Evolutionary conservation across 2,888 invertebrate species (phyloP).

Genomic region (Alentia gelatinosa): DNA sequence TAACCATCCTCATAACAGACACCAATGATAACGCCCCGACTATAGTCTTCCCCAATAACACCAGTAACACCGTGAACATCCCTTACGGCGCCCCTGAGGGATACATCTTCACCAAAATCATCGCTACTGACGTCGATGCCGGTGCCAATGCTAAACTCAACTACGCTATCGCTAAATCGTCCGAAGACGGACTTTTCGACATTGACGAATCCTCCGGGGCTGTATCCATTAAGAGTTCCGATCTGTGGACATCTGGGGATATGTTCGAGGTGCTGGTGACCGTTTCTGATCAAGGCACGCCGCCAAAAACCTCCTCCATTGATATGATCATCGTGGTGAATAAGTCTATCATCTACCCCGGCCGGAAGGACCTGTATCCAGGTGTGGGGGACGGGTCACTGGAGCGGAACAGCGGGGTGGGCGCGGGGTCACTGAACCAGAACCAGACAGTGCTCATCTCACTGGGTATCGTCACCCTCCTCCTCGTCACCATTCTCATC

Average conservation of each 20-base stretch:
- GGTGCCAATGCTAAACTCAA: conserved; percentile 69
- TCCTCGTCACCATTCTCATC: conserved; percentile 62
- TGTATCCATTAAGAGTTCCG: conserved; percentile 70
- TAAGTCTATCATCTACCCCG: conserved; percentile 52
- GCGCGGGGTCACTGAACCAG: not conserved
- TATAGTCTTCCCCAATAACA: conserved; percentile 71
- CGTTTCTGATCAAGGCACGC: conserved; percentile 57
- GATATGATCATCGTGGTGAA: conserved; percentile 57
- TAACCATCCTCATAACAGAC: conserved; percentile 70
- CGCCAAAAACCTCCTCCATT: conserved; percentile 56
- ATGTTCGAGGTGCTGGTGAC: conserved; percentile 52
- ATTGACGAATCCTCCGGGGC: conserved; percentile 80
- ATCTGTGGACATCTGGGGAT: conserved; percentile 6
- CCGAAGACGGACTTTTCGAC: conserved; percentile 80
- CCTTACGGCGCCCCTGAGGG: conserved; percentile 66
- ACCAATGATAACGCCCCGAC: conserved; percentile 75
- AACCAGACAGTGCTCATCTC: conserved; percentile 61
- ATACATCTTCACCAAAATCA: conserved; percentile 68
- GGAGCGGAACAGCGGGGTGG: not conserved
- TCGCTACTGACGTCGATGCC: conserved; percentile 71
- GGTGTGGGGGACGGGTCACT: not conserved
- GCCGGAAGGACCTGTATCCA: conserved; percentile 22
- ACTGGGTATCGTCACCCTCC: conserved; percentile 59
- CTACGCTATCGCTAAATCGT: conserved; percentile 74
- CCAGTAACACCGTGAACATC: conserved; percentile 69